These are phyloP conservation scores for Argyresthia goedartella DNA, from an alignment of 2,888 invertebrate genomes.

Conservation along the genomic window DNA sequence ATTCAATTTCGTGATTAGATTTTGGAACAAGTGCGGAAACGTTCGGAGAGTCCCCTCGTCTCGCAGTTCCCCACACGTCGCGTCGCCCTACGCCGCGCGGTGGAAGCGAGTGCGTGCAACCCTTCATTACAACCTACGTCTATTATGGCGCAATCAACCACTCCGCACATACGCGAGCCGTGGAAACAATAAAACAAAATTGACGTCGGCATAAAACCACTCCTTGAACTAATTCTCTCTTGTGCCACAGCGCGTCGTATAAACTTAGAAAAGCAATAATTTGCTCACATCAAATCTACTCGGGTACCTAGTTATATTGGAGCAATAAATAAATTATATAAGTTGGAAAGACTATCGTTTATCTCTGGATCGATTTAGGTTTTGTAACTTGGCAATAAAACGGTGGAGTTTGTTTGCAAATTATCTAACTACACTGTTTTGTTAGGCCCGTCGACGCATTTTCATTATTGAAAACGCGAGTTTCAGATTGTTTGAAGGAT, in stretches of 20 bases:
- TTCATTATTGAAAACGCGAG: too few species aligned
- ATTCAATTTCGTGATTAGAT: slow-evolving; percentile 31
- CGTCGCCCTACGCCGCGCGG: slow-evolving; percentile 14
- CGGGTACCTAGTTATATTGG: neutral
- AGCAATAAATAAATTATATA: slow-evolving; percentile 1
- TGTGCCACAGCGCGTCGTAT: slow-evolving; percentile 35
- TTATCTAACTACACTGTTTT: neutral
- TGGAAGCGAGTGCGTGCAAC: slow-evolving; percentile 50
- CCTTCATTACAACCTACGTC: slow-evolving; percentile 60
- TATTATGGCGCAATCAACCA: slow-evolving; percentile 63
- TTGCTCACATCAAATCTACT: slow-evolving; percentile 24
- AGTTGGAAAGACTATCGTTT: neutral
- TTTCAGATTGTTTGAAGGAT: too few species aligned
- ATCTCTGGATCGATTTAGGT: neutral
- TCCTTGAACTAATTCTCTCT: slow-evolving; percentile 48
- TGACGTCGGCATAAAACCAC: slow-evolving; percentile 51
- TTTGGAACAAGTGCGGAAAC: slow-evolving; percentile 45
- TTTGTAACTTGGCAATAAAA: neutral
- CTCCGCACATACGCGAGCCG: slow-evolving; percentile 63
- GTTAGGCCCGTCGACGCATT: too few species aligned
- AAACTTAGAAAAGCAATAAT: slow-evolving; percentile 19
- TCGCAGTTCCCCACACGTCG: slow-evolving; percentile 40
- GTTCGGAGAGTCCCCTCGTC: slow-evolving; percentile 42
- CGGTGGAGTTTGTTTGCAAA: neutral
- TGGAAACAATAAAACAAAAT: slow-evolving; percentile 65